Base-by-base conservation (phyloP, 2,888 invertebrate genomes). In the Dioctria linearis region DNA sequence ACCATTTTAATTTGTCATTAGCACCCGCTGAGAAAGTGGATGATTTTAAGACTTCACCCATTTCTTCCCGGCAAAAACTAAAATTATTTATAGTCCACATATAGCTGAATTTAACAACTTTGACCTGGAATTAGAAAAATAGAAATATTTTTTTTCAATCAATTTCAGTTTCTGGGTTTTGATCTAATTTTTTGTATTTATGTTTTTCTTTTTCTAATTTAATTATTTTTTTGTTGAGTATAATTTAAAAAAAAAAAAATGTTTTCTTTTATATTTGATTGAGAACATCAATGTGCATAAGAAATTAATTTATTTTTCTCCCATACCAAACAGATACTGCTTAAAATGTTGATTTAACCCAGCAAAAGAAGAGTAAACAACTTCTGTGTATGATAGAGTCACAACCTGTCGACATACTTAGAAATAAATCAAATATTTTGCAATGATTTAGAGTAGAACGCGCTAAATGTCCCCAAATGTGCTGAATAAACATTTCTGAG, bases 61-160 rank as follows among this genome's bases (percentile, higher is more conserved):
- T 99, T 91, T 99, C 99, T 91, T 99, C 99, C 86, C 99, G 95
- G 92, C 99, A 99, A 92, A 99, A 99, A 92, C 98, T 98, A 92
- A 99, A 99, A 93, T 99, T 99, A 92, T 99, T 99, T 92, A 99
- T 99, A 90, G 99, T 99, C 99, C 99, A 99, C 97, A 99, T 99
- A 91, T 99, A 99, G 91, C 98, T 98, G 93, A 99, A 99, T 92
- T 99, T 99, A 86, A 99, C 98, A 90, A 99, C 99, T 94, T 99
- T 99, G 90, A 99, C 98, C 98, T 98, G 94, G 40, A 92, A 69
- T 51, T 25, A 69, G 9, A 46, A 79, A 66, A 61, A 43, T 40
- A 54, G 25, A 25, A 25, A 25, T 25, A 25, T 25, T 25, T 25
- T 25, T 25, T 25, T 63, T 49, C 69, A 75, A 75, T 59, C 73